Evolutionary conservation across 2,113 vertebrate genomes (phyloP).

Genomic region (Zosterops hypoxanthus): DNA sequence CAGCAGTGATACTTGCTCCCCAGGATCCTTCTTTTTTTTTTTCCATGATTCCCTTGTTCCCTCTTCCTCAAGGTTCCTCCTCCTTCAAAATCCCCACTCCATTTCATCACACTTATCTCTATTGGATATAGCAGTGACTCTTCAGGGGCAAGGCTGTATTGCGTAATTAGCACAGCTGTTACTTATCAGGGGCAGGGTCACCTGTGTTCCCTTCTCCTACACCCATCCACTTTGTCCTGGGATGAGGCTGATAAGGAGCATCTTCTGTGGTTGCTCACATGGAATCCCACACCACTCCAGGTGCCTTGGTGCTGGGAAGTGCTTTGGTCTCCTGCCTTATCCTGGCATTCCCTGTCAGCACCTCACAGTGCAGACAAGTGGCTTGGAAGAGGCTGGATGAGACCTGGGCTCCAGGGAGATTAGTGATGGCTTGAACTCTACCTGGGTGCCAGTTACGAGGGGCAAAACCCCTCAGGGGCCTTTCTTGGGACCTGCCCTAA

Average conservation of each 20-base stretch:
- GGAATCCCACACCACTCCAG: not conserved
- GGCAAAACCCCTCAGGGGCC: accelerated
- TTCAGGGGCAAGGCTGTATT: not conserved
- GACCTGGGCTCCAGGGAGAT: not conserved
- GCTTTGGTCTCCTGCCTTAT: not conserved
- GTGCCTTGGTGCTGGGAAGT: not conserved
- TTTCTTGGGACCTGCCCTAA: not conserved
- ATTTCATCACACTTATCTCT: not conserved
- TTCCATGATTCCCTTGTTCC: too few relatives aligned
- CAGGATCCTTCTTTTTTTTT: not conserved
- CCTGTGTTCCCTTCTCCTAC: not conserved
- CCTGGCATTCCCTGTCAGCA: not conserved
- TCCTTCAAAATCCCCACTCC: not conserved
- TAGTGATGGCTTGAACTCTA: not conserved
- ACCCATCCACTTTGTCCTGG: not conserved
- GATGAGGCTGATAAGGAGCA: not conserved
- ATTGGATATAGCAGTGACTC: not conserved
- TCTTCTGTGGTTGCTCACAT: not conserved
- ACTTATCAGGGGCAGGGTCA: not conserved
- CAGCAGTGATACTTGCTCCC: not conserved
- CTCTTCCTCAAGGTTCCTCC: not conserved
- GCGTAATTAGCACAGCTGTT: not conserved
- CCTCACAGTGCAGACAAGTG: not conserved
- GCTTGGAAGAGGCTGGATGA: not conserved
- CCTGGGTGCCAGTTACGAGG: not conserved